Conservation (phyloP, 2,888 invertebrate genomes). For the Athalia rosae region DNA sequence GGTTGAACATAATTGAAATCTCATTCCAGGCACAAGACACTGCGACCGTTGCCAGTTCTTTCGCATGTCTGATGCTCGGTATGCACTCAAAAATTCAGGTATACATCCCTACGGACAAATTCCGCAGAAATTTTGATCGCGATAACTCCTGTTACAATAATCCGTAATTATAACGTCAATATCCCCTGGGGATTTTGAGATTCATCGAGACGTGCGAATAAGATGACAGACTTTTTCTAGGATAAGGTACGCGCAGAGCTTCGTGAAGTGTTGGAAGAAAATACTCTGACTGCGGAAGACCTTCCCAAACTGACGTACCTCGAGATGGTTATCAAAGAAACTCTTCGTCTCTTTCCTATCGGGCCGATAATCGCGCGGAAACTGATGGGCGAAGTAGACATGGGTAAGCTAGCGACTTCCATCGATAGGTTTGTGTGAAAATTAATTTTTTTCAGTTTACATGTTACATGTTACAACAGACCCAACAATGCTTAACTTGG, state of each 20-base stretch:
- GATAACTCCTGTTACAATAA: too few relatives aligned
- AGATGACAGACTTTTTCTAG: constrained; percentile 53
- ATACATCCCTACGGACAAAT: not conserved
- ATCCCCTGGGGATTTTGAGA: too few relatives aligned
- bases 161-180: too few relatives aligned
- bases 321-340: constrained; percentile 78
- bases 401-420: constrained; percentile 64
- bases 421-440: too few relatives aligned
- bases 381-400: constrained; percentile 72
- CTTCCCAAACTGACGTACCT: constrained; percentile 74
- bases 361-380: constrained; percentile 75
- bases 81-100: constrained; percentile 71
- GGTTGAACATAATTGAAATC: not conserved
- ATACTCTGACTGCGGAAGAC: constrained; percentile 64
- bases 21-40: constrained; percentile 74
- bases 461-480: too few relatives aligned
- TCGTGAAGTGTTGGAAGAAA: constrained; percentile 67
- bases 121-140: too few relatives aligned
- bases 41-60: constrained; percentile 75
- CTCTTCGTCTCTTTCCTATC: constrained; percentile 76
- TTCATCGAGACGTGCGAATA: not conserved
- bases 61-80: constrained; percentile 75
- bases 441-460: too few relatives aligned
- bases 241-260: constrained; percentile 74
- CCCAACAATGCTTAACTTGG: too few relatives aligned